Percentiles rank a stretch among this genome's conserved stretches.
Evolutionary conservation across 2,797 vertebrate genomes (phyloP).

Genomic region (Helicolenus hilgendorfi): DNA sequence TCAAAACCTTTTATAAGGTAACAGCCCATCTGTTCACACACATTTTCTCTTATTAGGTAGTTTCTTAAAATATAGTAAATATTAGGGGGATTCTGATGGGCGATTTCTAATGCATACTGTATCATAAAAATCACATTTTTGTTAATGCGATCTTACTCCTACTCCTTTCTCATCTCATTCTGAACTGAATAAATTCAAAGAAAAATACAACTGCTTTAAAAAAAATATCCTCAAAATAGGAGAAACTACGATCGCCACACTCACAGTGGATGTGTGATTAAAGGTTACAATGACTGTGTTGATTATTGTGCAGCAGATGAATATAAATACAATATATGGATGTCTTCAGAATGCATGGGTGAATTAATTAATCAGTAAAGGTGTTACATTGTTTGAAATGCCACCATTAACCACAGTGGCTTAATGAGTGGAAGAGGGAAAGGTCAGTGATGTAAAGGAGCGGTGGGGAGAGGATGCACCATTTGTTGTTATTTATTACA

Average conservation of each 20-base stretch:
- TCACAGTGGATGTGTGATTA: conserved; percentile 44
- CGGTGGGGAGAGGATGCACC: conserved; percentile 53
- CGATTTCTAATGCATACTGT: not conserved
- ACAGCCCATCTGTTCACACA: conserved; percentile 42
- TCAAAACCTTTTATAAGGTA: conserved; percentile 42
- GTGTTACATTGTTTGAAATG: conserved; percentile 90
- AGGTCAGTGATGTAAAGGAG: conserved; percentile 86
- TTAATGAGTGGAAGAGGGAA: conserved; percentile 89
- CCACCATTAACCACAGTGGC: conserved; percentile 86
- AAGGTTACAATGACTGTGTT: conserved; percentile 53
- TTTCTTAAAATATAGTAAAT: not conserved
- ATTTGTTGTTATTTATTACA: conserved; percentile 84
- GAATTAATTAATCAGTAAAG: conserved; percentile 87
- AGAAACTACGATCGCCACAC: not conserved
- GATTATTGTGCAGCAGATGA: conserved; percentile 45
- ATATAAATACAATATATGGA: conserved; percentile 66
- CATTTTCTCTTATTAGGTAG: not conserved
- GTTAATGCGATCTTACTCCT: not conserved
- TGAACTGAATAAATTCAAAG: not conserved
- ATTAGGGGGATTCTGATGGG: not conserved
- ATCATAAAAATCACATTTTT: too few species aligned
- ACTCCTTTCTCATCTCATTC: not conserved
- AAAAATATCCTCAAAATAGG: not conserved
- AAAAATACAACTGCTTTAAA: not conserved
- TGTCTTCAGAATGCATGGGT: conserved; percentile 61